phyloP scores from a whole-genome alignment of 2,113 vertebrate genomes.

The Spheniscus mendiculus region DNA sequence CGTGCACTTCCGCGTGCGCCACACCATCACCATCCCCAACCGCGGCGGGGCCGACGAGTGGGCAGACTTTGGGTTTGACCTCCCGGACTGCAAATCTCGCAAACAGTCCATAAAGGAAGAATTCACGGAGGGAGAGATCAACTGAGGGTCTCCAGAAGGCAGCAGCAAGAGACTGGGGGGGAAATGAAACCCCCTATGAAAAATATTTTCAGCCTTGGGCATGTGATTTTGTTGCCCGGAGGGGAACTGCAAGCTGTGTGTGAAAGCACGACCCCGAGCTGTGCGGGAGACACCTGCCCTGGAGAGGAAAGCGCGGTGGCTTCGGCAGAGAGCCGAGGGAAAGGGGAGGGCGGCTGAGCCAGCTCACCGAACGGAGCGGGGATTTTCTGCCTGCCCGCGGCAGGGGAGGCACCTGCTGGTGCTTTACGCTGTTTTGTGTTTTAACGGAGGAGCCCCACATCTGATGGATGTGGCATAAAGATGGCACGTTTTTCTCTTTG shows the following conservation, averaged over 20 bases:
- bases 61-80: conserved; percentile 98
- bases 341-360: neutral
- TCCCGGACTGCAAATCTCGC: conserved; percentile 92
- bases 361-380: neutral
- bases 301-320: neutral
- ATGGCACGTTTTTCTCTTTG: rapidly evolving
- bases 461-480: rapidly evolving
- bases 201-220: neutral
- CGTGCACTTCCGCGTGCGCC: conserved; percentile 96
- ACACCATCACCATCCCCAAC: conserved; percentile 98
- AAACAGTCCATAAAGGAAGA: conserved; percentile 96
- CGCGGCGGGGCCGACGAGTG: conserved; percentile 86
- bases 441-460: neutral
- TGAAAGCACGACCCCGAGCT: neutral
- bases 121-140: conserved; percentile 88
- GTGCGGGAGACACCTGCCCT: neutral
- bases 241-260: neutral
- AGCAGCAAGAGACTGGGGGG: neutral
- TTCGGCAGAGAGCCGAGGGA: neutral
- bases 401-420: neutral
- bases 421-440: neutral
- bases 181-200: rapidly evolving
- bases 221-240: neutral
- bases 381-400: neutral
- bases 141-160: conserved; percentile 60